Percentiles rank a stretch among this genome's conserved stretches.
These are phyloP conservation scores for Cygnus buccinator DNA, from an alignment of 2,113 vertebrate species.

Conservation along the genomic window DNA sequence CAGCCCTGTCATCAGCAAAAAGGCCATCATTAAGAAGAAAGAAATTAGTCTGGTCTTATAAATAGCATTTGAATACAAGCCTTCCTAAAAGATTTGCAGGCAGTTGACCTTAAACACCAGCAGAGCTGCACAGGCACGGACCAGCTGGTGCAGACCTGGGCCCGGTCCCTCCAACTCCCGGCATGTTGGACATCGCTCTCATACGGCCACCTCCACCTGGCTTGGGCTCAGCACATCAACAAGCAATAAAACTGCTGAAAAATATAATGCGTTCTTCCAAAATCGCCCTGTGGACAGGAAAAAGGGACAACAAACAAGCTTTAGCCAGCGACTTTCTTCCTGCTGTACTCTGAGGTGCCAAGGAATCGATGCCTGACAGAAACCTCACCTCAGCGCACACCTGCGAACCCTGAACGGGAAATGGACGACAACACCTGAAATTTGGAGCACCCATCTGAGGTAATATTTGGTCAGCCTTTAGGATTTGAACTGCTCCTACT, in stretches of 20 bases:
- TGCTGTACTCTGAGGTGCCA: not conserved
- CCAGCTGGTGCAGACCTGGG: fast-evolving
- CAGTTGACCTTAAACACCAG: conserved; percentile 61
- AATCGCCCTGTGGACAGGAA: not conserved
- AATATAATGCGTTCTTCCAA: not conserved
- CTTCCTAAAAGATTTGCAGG: conserved; percentile 65
- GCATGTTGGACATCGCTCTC: not conserved
- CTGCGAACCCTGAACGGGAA: not conserved
- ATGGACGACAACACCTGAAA: not conserved
- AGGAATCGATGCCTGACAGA: not conserved
- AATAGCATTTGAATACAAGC: conserved; percentile 66
- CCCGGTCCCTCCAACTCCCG: not conserved
- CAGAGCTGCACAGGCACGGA: not conserved
- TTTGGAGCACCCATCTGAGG: not conserved
- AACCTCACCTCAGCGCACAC: not conserved
- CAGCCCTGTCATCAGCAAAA: conserved; percentile 48
- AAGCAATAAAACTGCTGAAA: not conserved
- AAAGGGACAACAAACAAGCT: not conserved
- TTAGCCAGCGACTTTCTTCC: not conserved
- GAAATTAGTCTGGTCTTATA: conserved; percentile 68
- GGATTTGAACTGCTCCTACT: not conserved
- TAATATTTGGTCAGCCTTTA: not conserved
- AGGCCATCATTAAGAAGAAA: conserved; percentile 69
- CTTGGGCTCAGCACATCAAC: not conserved
- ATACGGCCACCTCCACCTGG: not conserved